These are phyloP conservation scores for Drosophila sp. DNA, from an alignment of 1,140 invertebrate genomes.

Conservation along the genomic window DNA sequence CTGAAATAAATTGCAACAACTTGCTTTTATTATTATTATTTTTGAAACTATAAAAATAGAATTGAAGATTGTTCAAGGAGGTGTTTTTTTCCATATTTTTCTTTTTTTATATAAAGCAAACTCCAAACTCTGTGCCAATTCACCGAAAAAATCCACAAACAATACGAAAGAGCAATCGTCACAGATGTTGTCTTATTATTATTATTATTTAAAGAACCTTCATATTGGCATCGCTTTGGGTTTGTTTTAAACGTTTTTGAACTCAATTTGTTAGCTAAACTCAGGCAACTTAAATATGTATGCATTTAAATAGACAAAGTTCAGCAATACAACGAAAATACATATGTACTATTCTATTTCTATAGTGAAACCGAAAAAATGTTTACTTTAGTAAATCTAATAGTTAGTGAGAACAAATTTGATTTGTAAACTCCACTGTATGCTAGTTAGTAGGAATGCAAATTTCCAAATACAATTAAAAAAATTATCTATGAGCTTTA, in stretches of 20 bases:
- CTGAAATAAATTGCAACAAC: constrained; percentile 32
- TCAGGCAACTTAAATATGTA: not conserved
- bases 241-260: not conserved
- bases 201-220: constrained; percentile 39
- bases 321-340: no score
- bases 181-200: constrained; percentile 7
- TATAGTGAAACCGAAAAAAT: no score
- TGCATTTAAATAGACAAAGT: no score
- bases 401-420: no score
- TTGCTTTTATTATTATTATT: constrained; percentile 15
- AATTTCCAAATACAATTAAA: no score
- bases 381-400: no score
- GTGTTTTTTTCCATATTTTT: constrained; percentile 5
- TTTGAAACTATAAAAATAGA: constrained; percentile 32
- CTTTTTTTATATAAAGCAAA: constrained; percentile 11
- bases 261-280: constrained; percentile 7
- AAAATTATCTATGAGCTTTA: no score
- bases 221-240: constrained; percentile 6
- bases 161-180: constrained; percentile 17
- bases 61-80: constrained; percentile 36
- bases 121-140: constrained; percentile 6
- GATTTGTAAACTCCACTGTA: no score
- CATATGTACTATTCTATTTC: no score
- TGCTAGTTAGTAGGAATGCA: no score
- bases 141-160: constrained; percentile 17